Evolutionary conservation across 2,113 vertebrate genomes (phyloP), one percentile per base, ranked within the genome.

Genomic region (Craseonycteris thonglongyai): DNA sequence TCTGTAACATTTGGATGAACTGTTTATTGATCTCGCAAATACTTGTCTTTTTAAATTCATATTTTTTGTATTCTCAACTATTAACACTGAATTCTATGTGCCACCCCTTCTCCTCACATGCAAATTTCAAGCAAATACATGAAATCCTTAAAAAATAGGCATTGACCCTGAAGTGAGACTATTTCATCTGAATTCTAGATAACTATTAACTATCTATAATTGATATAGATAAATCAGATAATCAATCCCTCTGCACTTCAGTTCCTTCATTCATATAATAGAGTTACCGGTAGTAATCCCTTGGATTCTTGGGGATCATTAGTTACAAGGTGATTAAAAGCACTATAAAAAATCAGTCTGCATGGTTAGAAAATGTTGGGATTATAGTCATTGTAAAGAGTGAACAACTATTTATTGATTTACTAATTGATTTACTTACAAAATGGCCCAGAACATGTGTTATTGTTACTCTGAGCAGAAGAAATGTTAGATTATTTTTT

Each of bases 211-310:
- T 28, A 47, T 47, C 3, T 28, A 47, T 47, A 71, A 65, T 0
- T 75, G 40, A 68, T 56, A 40, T 0, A 56, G 5, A 6, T 2
- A 88, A 88, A 61, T 59, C 6, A 72, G 26, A 40, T 42, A 10
- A 42, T 84, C 61, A 10, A 42, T 84, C 61, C 42, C 16, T 83
- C 28, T 42, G n/a, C 49, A 66, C 2, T 24, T 76, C 7, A 66
- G 33, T 56, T 65, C 86, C 35, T 82, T 92, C 22, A 66, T 47
- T 30, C 54, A 85, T 76, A 76, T 82, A 85, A 80, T 33, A 65
- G 90, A 74, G 33, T 10, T 65, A n/a, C n/a, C n/a, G n/a, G n/a
- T n/a, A 95, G 74, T 11, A 71, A 13, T 38, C 21, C 1, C 2
- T n/a, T 76, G 21, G 2, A 63, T 33, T 80, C 47, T 68, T 30